Evolutionary conservation across 1,140 invertebrate species (phyloP).

Genomic region (Magallana ariakensis): DNA sequence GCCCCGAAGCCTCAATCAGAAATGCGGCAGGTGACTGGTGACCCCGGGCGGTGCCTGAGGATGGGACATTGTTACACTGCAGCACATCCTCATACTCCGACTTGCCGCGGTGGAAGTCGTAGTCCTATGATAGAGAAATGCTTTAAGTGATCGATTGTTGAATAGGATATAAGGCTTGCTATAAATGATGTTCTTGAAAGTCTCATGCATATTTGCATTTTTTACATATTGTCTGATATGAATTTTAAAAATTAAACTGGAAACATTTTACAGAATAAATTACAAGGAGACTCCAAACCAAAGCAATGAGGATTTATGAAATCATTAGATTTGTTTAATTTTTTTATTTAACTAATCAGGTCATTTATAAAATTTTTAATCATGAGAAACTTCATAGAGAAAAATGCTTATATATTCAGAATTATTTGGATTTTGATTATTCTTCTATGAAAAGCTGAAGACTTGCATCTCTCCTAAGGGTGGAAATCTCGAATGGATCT

Average conservation of each 20-base stretch:
- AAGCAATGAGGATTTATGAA: too few relatives aligned
- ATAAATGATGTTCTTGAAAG: too few relatives aligned
- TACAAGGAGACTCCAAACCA: too few relatives aligned
- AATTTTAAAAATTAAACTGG: too few relatives aligned
- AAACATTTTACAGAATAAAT: too few relatives aligned
- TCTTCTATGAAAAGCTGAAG: not conserved
- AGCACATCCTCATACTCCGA: slow-evolving; percentile 93
- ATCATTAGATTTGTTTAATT: too few relatives aligned
- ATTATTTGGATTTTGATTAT: not conserved
- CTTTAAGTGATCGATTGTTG: too few relatives aligned
- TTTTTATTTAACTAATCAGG: too few relatives aligned
- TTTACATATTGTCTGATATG: too few relatives aligned
- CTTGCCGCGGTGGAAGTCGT: slow-evolving; percentile 87
- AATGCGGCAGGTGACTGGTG: slow-evolving; percentile 95
- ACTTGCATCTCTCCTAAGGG: slow-evolving; percentile 85
- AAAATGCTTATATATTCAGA: not conserved
- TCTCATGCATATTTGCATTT: too few relatives aligned
- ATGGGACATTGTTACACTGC: slow-evolving; percentile 88
- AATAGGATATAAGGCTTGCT: too few relatives aligned
- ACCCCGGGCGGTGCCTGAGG: slow-evolving; percentile 86
- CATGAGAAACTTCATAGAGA: not conserved
- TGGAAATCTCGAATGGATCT: slow-evolving; percentile 95
- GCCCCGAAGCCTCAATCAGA: slow-evolving; percentile 90
- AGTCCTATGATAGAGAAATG: slow-evolving; percentile 85
- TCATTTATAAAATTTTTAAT: too few relatives aligned